Percentiles rank a stretch among this genome's conserved stretches.
These are phyloP conservation scores for Salvelinus alpinus DNA, from an alignment of 2,113 vertebrate genomes.

Conservation along the genomic window DNA sequence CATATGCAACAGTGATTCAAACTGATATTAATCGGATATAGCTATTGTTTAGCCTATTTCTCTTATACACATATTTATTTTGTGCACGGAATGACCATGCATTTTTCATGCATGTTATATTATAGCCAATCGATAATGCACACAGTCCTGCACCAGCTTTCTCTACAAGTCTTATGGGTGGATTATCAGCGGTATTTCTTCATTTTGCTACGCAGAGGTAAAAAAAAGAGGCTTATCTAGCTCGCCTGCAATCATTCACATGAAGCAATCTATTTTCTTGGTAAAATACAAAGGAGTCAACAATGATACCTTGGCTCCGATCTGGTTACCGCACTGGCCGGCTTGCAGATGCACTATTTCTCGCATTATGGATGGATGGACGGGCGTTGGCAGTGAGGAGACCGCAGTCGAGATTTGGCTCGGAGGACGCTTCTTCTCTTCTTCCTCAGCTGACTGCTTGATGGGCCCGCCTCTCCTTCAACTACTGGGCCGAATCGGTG, in stretches of 20 bases:
- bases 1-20: too few relatives aligned
- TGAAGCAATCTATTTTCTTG: background rate
- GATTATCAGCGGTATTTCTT: background rate
- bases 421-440: slow-evolving; percentile 11
- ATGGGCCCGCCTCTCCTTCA: slow-evolving; percentile 40
- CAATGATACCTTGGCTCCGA: slow-evolving; percentile 86
- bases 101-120: too few relatives aligned
- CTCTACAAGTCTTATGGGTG: background rate
- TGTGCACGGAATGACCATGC: too few relatives aligned
- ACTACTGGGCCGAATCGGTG: slow-evolving; percentile 52
- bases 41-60: too few relatives aligned
- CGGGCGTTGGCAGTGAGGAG: background rate
- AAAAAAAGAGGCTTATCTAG: background rate
- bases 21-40: too few relatives aligned
- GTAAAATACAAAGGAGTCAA: background rate
- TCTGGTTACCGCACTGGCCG: slow-evolving; percentile 92
- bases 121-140: too few relatives aligned
- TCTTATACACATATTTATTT: too few relatives aligned
- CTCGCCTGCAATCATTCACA: background rate
- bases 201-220: background rate
- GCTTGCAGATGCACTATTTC: slow-evolving; percentile 95
- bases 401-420: background rate
- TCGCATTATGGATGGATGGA: slow-evolving; percentile 77
- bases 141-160: too few relatives aligned
- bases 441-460: slow-evolving; percentile 48